Conservation (phyloP, 2,113 vertebrate genomes). For the Rhodinocichla rosea region DNA sequence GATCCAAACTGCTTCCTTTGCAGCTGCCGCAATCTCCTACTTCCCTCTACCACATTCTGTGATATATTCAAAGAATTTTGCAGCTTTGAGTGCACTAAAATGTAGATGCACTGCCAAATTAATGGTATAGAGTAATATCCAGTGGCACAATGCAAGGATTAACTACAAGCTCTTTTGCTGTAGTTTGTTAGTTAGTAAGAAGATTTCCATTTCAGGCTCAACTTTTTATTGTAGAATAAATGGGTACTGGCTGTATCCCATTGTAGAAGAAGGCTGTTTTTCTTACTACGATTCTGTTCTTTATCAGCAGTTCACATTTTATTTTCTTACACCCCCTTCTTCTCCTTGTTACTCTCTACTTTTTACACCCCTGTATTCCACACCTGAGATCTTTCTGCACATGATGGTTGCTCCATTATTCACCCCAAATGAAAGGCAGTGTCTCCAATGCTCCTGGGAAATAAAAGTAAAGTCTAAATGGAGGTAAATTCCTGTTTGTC, state of each 20-base stretch:
- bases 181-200: background rate
- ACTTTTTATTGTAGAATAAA: background rate
- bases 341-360: background rate
- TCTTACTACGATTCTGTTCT: background rate
- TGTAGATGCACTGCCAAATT: background rate
- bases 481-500: background rate
- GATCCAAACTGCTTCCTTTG: background rate
- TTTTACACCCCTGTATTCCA: background rate
- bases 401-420: background rate
- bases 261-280: background rate
- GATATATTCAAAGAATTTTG: background rate
- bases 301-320: background rate
- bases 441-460: background rate
- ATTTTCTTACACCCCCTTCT: background rate
- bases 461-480: background rate
- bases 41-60: background rate
- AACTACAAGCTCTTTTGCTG: background rate
- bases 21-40: background rate
- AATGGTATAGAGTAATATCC: background rate
- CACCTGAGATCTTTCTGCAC: background rate
- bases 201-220: background rate
- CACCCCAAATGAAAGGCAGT: background rate
- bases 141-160: background rate
- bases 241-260: accelerated
- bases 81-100: background rate